Percentiles rank a stretch among this genome's conserved stretches.
phyloP scores from a whole-genome alignment of 2,113 vertebrate genomes.

The Parus major region DNA sequence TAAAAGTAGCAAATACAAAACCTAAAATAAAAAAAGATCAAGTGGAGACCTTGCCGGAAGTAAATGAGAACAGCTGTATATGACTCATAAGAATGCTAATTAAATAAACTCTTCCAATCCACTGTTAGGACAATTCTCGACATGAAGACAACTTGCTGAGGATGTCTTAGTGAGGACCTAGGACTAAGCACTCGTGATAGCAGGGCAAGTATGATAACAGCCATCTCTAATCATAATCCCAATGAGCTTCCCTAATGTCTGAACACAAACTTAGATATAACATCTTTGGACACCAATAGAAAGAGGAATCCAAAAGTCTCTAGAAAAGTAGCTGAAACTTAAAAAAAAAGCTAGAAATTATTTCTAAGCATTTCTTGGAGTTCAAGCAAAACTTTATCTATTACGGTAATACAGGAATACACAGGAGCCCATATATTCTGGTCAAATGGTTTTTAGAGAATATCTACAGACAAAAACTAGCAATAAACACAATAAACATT shows the following conservation, averaged over 20 bases:
- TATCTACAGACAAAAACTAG: not conserved
- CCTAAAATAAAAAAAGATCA: not conserved
- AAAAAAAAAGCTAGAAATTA: not conserved
- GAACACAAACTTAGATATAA: not conserved
- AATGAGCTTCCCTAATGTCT: not conserved
- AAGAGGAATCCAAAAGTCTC: not conserved
- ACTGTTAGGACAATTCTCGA: not conserved
- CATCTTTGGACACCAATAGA: not conserved
- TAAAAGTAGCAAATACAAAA: not conserved
- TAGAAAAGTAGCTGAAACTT: not conserved
- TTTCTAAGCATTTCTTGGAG: not conserved
- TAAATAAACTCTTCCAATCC: not conserved
- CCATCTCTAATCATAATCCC: not conserved
- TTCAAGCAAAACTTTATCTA: not conserved
- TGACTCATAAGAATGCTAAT: not conserved
- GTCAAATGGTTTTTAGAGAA: not conserved
- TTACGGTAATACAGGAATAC: not conserved
- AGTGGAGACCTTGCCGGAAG: not conserved
- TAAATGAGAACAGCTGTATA: not conserved
- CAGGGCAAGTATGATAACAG: not conserved
- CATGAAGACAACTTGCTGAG: not conserved
- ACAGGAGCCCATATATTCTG: rapidly evolving
- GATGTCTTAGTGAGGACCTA: not conserved
- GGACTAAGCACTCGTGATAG: not conserved
- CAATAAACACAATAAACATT: not conserved